Base-by-base conservation (phyloP, 2,113 vertebrate species). In the Saguinus imperator region DNA sequence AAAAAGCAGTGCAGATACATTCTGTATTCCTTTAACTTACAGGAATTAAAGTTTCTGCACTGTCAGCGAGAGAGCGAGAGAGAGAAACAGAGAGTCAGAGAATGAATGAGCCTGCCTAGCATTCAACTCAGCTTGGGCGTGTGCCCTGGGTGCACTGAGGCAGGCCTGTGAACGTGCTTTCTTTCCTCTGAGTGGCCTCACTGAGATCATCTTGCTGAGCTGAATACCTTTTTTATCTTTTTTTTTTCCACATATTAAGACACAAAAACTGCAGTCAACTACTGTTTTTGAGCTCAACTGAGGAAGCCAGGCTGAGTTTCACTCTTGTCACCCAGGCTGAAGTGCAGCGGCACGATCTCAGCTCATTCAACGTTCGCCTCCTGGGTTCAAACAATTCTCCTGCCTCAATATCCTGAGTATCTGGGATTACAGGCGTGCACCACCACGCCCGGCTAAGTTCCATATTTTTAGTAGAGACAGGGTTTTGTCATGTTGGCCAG, bases 121-220 rank as follows among this genome's bases (percentile, higher is more conserved):
- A 3, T 5, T 8, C 88, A 5, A 0, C 37, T 55, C 45, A 16
- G 77, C 0, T 0, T 37, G 6, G 37, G 55, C 6, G 0, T 37
- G 57, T 3, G 37, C 52, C 27, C 45, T 32, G 57, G 5, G 40
- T 7, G 23, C 66, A 35, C 0, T 1, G 79, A 50, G 13, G 20
- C 4, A 1, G 40, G 64, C 1, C 0, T 10, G 0, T 6, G 2
- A 32, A 64, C 12, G 11, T 13, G 5, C 8, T 1, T 32, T 23
- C 45, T 58, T 32, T 45, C 27, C 50, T 40, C 48, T 4, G 40
- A 27, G 66, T 25, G 25, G 27, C 76, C 18, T 73, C 50, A 10
- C 32, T 40, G 10, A 20, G 25, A 17, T 27, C 48, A 37, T 45
- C 10, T 21, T 0, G 9, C 81, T 21, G 40, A 82, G 80, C 29